Base-by-base conservation (phyloP, 1,140 invertebrate genomes). In the Dufourea novaeangliae region DNA sequence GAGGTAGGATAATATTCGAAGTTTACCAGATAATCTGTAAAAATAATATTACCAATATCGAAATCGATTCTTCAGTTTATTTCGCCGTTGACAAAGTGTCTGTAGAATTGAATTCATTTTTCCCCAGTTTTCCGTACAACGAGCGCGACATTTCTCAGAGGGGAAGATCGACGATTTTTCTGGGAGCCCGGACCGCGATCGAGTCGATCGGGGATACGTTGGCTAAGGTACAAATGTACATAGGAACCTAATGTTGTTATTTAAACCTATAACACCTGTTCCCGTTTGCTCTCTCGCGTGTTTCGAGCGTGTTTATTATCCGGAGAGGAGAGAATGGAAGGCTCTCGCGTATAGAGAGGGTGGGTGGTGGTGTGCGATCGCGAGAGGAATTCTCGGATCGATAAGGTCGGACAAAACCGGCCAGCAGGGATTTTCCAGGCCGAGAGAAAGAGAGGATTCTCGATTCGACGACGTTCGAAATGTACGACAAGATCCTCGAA, bases 211-310 rank as follows among this genome's bases (percentile, higher is more conserved):
- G 56, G 78, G 87, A 88, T 82, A 89, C 75, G 87, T 91, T 92
- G 90, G 89, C 88, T 87, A 92, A 90, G 91, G 91, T 92, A 92
- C 91, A 92, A 92, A 92, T 92, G 91, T 92, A 92, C 90, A 92
- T 92, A 92, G 88, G 83, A 85, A 80, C 54, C 87, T 90, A 90
- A 90, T 89, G 85, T 91, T 92, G 88, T 92, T 92, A 91, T 90
- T 87, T 71, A 89, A 81, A 82, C 75, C 84, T 88, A 70, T 83
- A 83, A 66, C 76, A 39, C 52, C 71, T 50, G 27, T 44, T 62
- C 80, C 50, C 72, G 61, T 79, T 59, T 62, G 61, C 70, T 79
- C 22, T 34, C 64, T 64, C 54, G 27, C 34, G 54, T 61, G 27
- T 50, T 50, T 61, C 66, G 44, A 37, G 25, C 25, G n/a, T 50